Base-by-base conservation (phyloP, 2,888 invertebrate species). In the Coremacera marginata region DNA sequence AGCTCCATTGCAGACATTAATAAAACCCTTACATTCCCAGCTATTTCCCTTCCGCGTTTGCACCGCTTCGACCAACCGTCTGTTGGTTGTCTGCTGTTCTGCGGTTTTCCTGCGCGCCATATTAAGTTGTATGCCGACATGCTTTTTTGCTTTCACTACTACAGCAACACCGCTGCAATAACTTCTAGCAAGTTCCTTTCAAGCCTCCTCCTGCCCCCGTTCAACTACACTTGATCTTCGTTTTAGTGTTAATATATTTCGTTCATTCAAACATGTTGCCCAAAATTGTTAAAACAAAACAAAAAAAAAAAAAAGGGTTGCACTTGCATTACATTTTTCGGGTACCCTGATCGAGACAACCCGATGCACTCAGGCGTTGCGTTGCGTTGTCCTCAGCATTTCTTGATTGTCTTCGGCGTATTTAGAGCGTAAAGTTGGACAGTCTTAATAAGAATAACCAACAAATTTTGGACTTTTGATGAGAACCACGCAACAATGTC, bases 381-480 rank as follows among this genome's bases (percentile, higher is more conserved):
- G 71, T 67, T 65, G 55, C 75, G 34, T 73, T 77, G 63, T 67
- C 71, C 72, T 80, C 79, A 80, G 55, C 70, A 84, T 84, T 84
- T 83, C 86, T 84, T 87, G 85, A 87, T 87, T 88, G 85, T 87
- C 85, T 87, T 84, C 80, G 82, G 86, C 86, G 88, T 87, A 87
- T 87, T 85, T 87, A 87, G 87, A 87, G 87, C 87, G 88, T 88
- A 87, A 87, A 88, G 86, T 83, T 84, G 83, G 85, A 86, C 86
- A 85, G 86, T 44, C 44, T 44, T 44, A 44, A 44, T 44, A 44
- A 44, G 44, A 44, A 44, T 44, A 44, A 85, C 85, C 82, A 74
- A 81, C 78, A 80, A 57, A 77, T 76, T 76, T 65, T 68, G 72
- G 78, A 81, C 82, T 78, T 80, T 83, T 57, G 22, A 71, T 71